phyloP scores from a whole-genome alignment of 2,113 vertebrate genomes.

The Alethe castanea region DNA sequence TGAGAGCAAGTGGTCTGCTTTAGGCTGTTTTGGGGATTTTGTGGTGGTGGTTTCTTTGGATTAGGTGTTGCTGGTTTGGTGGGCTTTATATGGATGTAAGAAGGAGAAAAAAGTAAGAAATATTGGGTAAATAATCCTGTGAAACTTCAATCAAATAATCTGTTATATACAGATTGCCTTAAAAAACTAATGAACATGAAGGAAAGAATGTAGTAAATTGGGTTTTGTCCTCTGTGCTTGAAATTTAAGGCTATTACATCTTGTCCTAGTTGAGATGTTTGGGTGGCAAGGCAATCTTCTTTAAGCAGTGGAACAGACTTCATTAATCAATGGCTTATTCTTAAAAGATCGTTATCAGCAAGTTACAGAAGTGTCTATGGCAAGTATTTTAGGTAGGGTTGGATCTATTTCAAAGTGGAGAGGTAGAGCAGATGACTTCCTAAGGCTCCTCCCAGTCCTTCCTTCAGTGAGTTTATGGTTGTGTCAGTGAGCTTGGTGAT shows the following conservation, averaged over 20 bases:
- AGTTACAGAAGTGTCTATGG: not conserved
- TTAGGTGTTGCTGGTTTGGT: not conserved
- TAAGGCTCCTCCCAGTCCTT: not conserved
- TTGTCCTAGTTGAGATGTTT: not conserved
- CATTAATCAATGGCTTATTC: not conserved
- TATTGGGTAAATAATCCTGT: not conserved
- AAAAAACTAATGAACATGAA: not conserved
- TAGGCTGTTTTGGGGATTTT: not conserved
- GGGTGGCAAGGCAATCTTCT: not conserved
- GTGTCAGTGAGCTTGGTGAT: not conserved
- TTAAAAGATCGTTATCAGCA: not conserved
- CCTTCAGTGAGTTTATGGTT: not conserved
- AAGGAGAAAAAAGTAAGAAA: not conserved
- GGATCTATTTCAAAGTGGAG: not conserved
- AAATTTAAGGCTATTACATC: not conserved
- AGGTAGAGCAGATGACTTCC: not conserved
- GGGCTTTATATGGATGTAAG: not conserved
- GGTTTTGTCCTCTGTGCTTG: not conserved
- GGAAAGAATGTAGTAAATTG: not conserved
- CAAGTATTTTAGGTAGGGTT: not conserved
- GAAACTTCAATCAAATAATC: not conserved
- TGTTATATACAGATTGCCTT: not conserved
- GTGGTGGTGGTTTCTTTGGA: not conserved
- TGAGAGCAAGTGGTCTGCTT: not conserved
- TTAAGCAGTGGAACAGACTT: not conserved